phyloP scores from a whole-genome alignment of 1,140 invertebrate species.

The Hyles vespertilio region DNA sequence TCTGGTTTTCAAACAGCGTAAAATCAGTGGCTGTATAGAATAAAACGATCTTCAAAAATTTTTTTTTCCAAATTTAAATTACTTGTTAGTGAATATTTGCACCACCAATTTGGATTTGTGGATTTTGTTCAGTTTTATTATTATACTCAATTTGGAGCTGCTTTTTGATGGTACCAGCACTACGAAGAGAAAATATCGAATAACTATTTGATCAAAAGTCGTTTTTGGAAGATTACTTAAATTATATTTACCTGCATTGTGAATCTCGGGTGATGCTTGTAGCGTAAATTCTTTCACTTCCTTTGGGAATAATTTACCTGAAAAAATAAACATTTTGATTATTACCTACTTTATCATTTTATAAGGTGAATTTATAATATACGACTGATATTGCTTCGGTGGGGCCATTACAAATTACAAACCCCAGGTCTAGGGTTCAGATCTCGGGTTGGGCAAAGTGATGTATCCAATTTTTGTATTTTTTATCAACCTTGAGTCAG shows the following conservation, averaged over 20 bases:
- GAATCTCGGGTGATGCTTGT: slow-evolving; percentile 29
- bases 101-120: slow-evolving; percentile 37
- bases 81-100: slow-evolving; percentile 41
- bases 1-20: slow-evolving; percentile 1
- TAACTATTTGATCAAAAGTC: not conserved
- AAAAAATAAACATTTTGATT: slow-evolving; percentile 19
- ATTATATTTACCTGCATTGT: slow-evolving; percentile 31
- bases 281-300: slow-evolving; percentile 30
- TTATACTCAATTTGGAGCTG: slow-evolving; percentile 44
- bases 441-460: no score
- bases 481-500: no score
- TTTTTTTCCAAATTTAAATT: slow-evolving; percentile 12
- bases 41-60: not conserved
- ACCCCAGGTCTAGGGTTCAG: no score
- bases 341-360: not conserved
- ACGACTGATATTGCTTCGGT: no score
- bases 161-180: slow-evolving; percentile 24
- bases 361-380: not conserved
- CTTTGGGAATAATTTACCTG: slow-evolving; percentile 29
- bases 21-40: slow-evolving; percentile 3
- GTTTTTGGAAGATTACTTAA: not conserved
- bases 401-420: no score
- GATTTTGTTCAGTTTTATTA: slow-evolving; percentile 40
- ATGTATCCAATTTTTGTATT: no score
- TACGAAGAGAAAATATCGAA: slow-evolving; percentile 27